These are phyloP conservation scores for Trachymyrmex septentrionalis DNA, from an alignment of 1,140 invertebrate genomes.

Conservation along the genomic window DNA sequence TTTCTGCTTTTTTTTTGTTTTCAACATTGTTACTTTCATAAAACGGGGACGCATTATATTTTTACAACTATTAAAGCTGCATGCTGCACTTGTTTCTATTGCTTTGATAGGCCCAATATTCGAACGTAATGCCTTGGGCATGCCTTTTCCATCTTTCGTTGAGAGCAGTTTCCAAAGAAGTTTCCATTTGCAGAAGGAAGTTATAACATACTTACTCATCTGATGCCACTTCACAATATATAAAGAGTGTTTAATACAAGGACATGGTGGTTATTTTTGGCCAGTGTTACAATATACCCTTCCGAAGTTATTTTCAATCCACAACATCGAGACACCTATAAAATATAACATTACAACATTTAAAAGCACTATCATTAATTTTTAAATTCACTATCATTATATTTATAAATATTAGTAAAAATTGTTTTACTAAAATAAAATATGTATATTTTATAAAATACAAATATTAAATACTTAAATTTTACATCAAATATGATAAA, in stretches of 20 bases:
- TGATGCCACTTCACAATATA: constrained; percentile 91
- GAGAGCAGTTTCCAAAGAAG: constrained; percentile 75
- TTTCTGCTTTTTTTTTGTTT: constrained; percentile 71
- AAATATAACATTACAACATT: constrained; percentile 41
- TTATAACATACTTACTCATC: constrained; percentile 76
- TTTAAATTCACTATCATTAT: not conserved
- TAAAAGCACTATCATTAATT: not conserved
- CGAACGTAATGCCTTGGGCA: constrained; percentile 71
- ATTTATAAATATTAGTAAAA: not conserved
- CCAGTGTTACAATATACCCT: constrained; percentile 98
- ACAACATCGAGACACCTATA: constrained; percentile 97
- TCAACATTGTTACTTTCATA: constrained; percentile 79
- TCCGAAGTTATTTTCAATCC: constrained; percentile 98
- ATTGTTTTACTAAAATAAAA: not conserved
- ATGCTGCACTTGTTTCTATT: constrained; percentile 82
- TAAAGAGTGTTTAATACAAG: constrained; percentile 98
- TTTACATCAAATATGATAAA: not conserved
- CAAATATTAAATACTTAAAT: not conserved
- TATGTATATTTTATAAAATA: not conserved
- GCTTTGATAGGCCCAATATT: constrained; percentile 85
- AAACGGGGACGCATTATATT: constrained; percentile 82
- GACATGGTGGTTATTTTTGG: constrained; percentile 99
- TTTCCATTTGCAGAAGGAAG: constrained; percentile 74
- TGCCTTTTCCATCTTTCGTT: constrained; percentile 79
- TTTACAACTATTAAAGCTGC: constrained; percentile 81